Conservation (phyloP, 2,797 vertebrate genomes). For the Galago senegalensis region DNA sequence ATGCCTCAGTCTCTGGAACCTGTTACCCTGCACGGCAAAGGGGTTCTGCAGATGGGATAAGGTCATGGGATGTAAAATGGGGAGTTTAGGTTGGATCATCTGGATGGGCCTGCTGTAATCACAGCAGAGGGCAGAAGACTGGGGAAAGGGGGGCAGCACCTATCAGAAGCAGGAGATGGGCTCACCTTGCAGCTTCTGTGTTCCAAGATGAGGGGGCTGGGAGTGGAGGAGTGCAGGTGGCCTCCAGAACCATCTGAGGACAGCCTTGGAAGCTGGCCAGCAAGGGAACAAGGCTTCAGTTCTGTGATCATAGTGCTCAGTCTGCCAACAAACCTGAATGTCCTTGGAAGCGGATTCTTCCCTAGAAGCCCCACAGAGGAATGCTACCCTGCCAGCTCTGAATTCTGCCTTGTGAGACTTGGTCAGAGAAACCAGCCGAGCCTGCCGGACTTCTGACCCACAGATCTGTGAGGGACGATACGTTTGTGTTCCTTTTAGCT, state of each 20-base stretch:
- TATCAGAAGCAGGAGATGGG: not conserved
- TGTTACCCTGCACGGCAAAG: not conserved
- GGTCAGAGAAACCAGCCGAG: not conserved
- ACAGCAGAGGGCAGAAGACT: not conserved
- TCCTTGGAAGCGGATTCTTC: not conserved
- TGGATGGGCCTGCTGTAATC: not conserved
- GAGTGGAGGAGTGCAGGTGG: not conserved
- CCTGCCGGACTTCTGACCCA: not conserved
- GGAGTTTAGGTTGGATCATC: not conserved
- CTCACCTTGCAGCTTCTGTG: not conserved
- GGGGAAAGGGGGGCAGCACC: not conserved
- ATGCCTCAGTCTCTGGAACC: not conserved
- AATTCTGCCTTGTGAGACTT: not conserved
- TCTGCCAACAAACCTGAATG: not conserved
- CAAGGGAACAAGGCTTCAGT: not conserved
- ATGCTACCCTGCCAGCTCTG: too few relatives aligned
- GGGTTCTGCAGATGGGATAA: slow-evolving; percentile 6
- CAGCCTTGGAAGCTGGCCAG: not conserved
- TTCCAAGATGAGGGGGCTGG: not conserved
- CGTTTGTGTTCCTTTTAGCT: not conserved
- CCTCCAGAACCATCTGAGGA: not conserved
- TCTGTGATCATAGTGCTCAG: fast-evolving
- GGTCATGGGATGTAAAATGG: not conserved
- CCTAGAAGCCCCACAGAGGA: not conserved
- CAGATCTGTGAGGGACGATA: not conserved